phyloP scores from a whole-genome alignment of 2,797 vertebrate genomes.

The Allochrocebus solatus region DNA sequence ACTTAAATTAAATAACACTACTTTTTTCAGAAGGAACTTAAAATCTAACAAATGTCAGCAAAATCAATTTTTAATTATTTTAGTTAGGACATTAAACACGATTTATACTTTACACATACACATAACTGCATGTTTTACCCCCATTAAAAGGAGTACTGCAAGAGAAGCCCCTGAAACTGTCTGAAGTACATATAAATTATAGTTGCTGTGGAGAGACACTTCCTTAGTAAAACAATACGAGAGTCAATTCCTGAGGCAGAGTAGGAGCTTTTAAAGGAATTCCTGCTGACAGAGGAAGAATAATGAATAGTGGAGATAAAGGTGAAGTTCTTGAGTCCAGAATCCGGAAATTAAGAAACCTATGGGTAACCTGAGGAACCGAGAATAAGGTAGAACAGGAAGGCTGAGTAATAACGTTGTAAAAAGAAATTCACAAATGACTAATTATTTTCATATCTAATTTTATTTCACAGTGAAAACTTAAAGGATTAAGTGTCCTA shows the following conservation, averaged over 20 bases:
- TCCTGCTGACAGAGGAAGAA: constrained; percentile 28
- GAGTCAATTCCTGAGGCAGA: constrained; percentile 26
- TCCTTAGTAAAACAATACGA: not conserved
- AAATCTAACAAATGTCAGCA: constrained; percentile 38
- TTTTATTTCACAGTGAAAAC: constrained; percentile 52
- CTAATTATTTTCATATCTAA: constrained; percentile 49
- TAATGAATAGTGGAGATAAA: constrained; percentile 21
- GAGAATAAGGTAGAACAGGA: constrained; percentile 34
- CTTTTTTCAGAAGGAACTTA: constrained; percentile 47
- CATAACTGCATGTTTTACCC: not conserved
- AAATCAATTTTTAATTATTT: constrained; percentile 53
- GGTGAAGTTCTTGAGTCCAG: constrained; percentile 25
- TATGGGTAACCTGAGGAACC: constrained; percentile 48
- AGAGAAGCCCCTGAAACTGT: constrained; percentile 6
- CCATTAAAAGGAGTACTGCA: not conserved
- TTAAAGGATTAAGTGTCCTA: constrained; percentile 1
- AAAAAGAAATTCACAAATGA: constrained; percentile 54
- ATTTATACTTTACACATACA: not conserved
- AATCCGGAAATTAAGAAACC: constrained; percentile 61
- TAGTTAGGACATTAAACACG: not conserved
- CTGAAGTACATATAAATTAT: not conserved
- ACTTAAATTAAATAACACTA: not conserved
- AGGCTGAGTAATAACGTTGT: not conserved
- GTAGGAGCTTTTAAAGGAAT: constrained; percentile 50
- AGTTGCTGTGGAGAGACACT: not conserved